Evolutionary conservation across 2,888 invertebrate species (phyloP), one percentile per base, ranked within the genome.

Genomic region (Melanargia galathea): DNA sequence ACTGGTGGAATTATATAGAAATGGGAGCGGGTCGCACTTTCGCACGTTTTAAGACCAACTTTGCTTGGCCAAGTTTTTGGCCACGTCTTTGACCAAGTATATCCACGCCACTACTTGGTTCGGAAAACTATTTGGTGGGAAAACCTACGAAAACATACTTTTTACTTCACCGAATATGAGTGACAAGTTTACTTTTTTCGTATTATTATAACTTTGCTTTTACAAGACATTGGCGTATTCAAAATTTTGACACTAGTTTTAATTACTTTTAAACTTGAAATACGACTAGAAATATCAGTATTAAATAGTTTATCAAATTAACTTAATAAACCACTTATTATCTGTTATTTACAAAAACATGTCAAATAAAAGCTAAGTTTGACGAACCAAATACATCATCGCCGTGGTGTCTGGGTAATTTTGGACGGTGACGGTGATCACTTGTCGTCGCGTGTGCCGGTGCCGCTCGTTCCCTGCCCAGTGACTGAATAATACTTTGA

Each of bases 401-500:
- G 6, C 20, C 10, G 13, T 43, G 18, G 30, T 30, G 11, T 51
- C 33, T 20, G 35, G 49, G 26, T 52, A 30, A 8, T 30, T 16
- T 33, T 2, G 20, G 18, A 22, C 22, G 20, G 33, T 52, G 52
- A 13, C 52, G 26, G 8, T 30, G 8, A 20, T 33, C 35, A 52
- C 33, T 35, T 49, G 40, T 40, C 35, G 26, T 18, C 18, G 52
- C 63, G 59, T 60, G 69, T 70, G 71, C 56, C 51, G 72, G 75
- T 79, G 66, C 71, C 81, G 79, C 77, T 72, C 71, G 72, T 77
- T 77, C 80, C 83, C 79, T 86, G 80, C 93, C 95, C 97, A 96
- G 98, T 97, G 94, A 93, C 95, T 96, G 96, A 96, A 96, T 97
- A 95, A 97, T 96, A 96, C 97, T 97, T 95, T 92, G 94, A 93